Evolutionary conservation across 1,140 invertebrate species (phyloP).

Genomic region (Drosophila insularis): DNA sequence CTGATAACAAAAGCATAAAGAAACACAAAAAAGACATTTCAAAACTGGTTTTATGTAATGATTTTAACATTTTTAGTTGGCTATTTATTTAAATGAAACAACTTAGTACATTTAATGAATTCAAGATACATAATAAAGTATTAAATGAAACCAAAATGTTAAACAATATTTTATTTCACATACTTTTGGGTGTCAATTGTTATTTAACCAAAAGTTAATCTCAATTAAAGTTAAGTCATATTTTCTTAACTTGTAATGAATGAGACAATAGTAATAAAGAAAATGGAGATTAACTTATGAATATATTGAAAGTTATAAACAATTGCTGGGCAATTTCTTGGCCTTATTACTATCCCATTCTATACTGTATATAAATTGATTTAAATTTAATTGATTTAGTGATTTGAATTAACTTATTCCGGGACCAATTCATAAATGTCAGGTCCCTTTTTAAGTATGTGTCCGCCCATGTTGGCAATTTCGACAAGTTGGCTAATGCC

Average conservation of each 20-base stretch:
- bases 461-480: slow-evolving; percentile 92
- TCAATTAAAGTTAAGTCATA: background rate
- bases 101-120: slow-evolving; percentile 57
- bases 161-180: background rate
- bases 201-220: background rate
- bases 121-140: slow-evolving; percentile 66
- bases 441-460: slow-evolving; percentile 92
- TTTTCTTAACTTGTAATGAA: too few relatives aligned
- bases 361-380: too few relatives aligned
- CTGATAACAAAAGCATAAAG: slow-evolving; percentile 12
- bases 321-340: too few relatives aligned
- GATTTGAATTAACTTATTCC: slow-evolving; percentile 55
- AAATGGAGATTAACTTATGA: background rate
- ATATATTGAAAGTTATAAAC: too few relatives aligned
- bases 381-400: background rate
- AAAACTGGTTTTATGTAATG: slow-evolving; percentile 41
- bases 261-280: background rate
- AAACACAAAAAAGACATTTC: slow-evolving; percentile 39
- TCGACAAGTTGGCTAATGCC: slow-evolving; percentile 87
- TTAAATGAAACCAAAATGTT: slow-evolving; percentile 69
- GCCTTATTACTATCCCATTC: too few relatives aligned
- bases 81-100: slow-evolving; percentile 70
- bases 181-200: background rate
- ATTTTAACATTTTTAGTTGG: slow-evolving; percentile 12
- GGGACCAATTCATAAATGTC: slow-evolving; percentile 87